Base-by-base conservation (phyloP, 2,113 vertebrate species). In the Pseudopipra pipra region DNA sequence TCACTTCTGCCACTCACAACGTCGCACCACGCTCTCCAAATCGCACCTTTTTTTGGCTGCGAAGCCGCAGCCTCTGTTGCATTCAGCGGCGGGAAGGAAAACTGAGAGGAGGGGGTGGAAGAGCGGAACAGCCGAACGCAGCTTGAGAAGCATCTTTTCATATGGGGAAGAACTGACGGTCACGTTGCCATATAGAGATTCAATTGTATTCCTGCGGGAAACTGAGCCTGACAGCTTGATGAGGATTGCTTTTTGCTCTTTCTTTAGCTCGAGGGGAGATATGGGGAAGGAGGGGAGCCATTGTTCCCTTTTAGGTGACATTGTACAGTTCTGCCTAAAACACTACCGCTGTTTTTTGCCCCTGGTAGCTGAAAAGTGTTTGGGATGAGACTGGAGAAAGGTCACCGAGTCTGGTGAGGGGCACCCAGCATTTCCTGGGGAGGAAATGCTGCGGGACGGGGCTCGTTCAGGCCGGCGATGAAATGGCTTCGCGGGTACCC, bases 31-130 rank as follows among this genome's bases (percentile, higher is more conserved):
- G 0, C 41, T 78, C 90, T 65, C 90, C 92, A 88, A 73, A 82
- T 96, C 94, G 4, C 95, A 97, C 94, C 77, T 96, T 94, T 89
- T 96, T 85, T 95, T 97, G 95, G 95, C 95, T 94, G 91, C 2
- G 71, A 97, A 90, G 85, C 78, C 5, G 1, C 66, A 96, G 95
- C 62, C 87, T 87, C 85, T 95, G 85, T 79, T 59, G 27, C 90
- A 7, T 44, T 94, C 68, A 12, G 76, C 22, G 5, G 20, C 8
- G 11, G 66, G 51, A 89, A 85, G 24, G 62, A 65, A 79, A 95
- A 61, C n/a, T 15, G 12, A 51, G 54, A 52, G 52, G 85, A 91
- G 91, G 74, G 78, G 73, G 83, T 74, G 87, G 84, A 62, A 47
- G 70, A 41, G 58, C 67, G 49, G 62, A 91, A 47, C 70, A 71